Evolutionary conservation across 2,797 vertebrate species (phyloP).

Genomic region (Furcifer pardalis): DNA sequence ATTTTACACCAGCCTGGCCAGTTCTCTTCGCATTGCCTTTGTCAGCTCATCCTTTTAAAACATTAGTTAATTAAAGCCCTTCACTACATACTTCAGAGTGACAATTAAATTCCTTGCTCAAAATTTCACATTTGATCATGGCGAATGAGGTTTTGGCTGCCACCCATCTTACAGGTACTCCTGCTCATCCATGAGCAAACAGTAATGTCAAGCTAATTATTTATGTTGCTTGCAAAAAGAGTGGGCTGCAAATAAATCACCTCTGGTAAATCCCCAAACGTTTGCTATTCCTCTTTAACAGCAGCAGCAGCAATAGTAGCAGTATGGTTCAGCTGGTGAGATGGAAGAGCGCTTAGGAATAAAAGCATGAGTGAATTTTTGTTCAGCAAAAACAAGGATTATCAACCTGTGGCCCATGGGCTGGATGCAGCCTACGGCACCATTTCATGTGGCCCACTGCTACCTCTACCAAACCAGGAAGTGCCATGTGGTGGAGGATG

Average conservation of each 20-base stretch:
- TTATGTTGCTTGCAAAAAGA: neutral
- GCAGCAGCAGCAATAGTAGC: neutral
- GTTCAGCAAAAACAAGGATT: neutral
- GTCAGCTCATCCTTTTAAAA: slow-evolving; percentile 2
- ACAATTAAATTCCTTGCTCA: slow-evolving; percentile 2
- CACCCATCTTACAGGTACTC: too few species aligned
- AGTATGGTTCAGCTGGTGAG: too few species aligned
- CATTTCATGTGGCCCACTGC: too few species aligned
- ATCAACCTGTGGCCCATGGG: too few species aligned
- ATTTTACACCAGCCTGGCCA: slow-evolving; percentile 13
- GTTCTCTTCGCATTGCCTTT: neutral
- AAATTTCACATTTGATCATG: slow-evolving; percentile 1
- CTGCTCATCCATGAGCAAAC: neutral
- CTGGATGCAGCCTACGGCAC: too few species aligned
- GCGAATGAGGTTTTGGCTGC: neutral
- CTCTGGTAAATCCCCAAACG: neutral
- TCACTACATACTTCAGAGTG: neutral
- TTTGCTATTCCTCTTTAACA: neutral
- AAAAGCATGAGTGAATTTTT: neutral
- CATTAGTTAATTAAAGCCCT: neutral
- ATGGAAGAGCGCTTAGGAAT: neutral
- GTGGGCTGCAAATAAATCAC: neutral
- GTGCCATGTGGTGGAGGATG: too few species aligned
- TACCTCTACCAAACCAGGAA: too few species aligned
- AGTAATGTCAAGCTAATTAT: neutral